phyloP scores from a whole-genome alignment of 2,113 vertebrate genomes.

The Nesogale talazaci region DNA sequence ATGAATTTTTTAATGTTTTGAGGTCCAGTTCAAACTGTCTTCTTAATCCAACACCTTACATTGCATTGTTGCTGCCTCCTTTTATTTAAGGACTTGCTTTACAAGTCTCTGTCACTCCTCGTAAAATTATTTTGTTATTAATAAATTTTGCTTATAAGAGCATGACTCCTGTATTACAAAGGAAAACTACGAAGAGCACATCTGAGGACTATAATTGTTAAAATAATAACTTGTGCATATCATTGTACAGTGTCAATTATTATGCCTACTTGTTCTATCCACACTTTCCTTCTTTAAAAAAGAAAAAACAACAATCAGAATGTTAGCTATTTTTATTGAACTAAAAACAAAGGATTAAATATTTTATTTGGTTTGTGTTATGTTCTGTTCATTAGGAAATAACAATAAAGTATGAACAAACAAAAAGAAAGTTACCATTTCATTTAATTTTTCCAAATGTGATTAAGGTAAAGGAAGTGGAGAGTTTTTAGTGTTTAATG shows the following conservation, averaged over 20 bases:
- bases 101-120: constrained; percentile 93
- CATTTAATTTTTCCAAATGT: constrained; percentile 30
- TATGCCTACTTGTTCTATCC: constrained; percentile 97
- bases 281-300: constrained; percentile 87
- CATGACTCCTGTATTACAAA: constrained; percentile 84
- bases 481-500: constrained; percentile 40
- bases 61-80: constrained; percentile 91
- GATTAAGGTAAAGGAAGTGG: background rate
- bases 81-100: constrained; percentile 99
- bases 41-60: constrained; percentile 89
- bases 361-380: constrained; percentile 92
- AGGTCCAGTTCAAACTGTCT: constrained; percentile 87
- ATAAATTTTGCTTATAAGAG: constrained; percentile 84
- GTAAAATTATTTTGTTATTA: constrained; percentile 85
- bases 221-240: constrained; percentile 93
- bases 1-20: constrained; percentile 90
- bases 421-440: too few species aligned
- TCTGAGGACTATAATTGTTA: constrained; percentile 91
- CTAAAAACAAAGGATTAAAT: constrained; percentile 90
- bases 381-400: constrained; percentile 94
- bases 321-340: constrained; percentile 91
- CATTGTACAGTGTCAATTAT: constrained; percentile 96
- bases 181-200: constrained; percentile 87
- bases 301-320: constrained; percentile 88
- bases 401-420: constrained; percentile 99